phyloP scores from a whole-genome alignment of 1,140 invertebrate genomes.

The Drosophila nigrodunni region DNA sequence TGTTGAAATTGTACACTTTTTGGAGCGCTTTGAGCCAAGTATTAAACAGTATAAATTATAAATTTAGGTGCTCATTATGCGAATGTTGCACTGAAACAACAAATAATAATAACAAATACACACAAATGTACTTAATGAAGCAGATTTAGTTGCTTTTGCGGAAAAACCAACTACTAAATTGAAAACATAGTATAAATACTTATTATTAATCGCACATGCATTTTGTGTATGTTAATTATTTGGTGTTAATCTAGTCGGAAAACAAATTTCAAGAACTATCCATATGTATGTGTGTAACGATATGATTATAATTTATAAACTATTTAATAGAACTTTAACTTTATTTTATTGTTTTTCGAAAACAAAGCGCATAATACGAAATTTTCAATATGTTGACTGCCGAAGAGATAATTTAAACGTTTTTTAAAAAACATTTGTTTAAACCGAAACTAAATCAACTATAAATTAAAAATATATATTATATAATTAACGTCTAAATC shows the following conservation, averaged over 20 bases:
- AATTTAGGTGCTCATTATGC: not conserved
- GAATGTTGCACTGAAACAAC: constrained; percentile 7
- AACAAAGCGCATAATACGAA: no score
- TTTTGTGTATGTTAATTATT: constrained; percentile 19
- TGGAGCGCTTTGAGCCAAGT: constrained; percentile 30
- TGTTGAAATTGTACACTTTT: constrained; percentile 31
- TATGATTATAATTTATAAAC: not conserved
- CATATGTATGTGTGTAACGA: constrained; percentile 10
- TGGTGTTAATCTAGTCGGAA: constrained; percentile 18
- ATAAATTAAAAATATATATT: not conserved
- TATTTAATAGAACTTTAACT: no score
- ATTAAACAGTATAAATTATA: constrained; percentile 14
- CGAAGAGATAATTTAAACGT: no score
- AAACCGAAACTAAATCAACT: not conserved
- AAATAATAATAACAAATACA: constrained; percentile 1
- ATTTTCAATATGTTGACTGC: no score
- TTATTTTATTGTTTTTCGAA: no score
- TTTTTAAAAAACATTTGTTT: not conserved
- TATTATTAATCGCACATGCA: constrained; percentile 1
- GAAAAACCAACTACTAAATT: not conserved
- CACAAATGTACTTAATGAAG: not conserved
- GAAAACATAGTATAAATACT: not conserved
- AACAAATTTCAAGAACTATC: not conserved
- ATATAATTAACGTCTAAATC: not conserved
- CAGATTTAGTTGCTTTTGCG: constrained; percentile 6